phyloP scores from a whole-genome alignment of 2,113 vertebrate genomes.

The Hippotragus niger region DNA sequence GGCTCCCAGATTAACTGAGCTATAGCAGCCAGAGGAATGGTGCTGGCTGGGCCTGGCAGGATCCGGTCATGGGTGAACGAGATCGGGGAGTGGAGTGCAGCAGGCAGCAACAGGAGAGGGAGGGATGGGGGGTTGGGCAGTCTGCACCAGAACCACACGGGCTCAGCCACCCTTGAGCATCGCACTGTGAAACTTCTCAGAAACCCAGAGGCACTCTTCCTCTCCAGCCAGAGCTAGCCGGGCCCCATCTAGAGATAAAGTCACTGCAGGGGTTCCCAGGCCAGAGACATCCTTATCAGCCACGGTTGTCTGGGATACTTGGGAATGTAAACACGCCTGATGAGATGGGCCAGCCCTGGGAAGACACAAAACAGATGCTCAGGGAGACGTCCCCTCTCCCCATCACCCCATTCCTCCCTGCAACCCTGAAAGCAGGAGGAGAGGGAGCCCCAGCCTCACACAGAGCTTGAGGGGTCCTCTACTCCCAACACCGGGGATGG shows the following conservation, averaged over 20 bases:
- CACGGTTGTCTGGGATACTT: not conserved
- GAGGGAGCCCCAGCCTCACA: not conserved
- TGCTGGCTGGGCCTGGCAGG: not conserved
- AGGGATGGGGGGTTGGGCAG: not conserved
- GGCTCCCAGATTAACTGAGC: not conserved
- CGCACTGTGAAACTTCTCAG: not conserved
- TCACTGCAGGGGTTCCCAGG: not conserved
- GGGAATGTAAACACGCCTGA: slow-evolving; percentile 38
- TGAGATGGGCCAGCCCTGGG: not conserved
- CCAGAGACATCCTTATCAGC: slow-evolving; percentile 48
- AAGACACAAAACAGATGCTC: slow-evolving; percentile 39
- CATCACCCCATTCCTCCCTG: not conserved
- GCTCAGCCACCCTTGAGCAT: not conserved
- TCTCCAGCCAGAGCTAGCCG: not conserved
- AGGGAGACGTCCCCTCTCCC: not conserved
- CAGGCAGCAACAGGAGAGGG: not conserved
- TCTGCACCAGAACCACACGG: not conserved
- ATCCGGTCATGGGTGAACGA: not conserved
- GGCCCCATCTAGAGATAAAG: slow-evolving; percentile 53
- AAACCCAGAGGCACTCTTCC: not conserved
- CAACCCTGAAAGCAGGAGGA: not conserved
- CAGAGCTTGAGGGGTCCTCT: not conserved
- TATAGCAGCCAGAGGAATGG: accelerated
- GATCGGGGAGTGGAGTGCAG: accelerated
- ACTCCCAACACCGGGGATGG: not conserved